A percentile compares a stretch with the other conserved stretches of the same genome.
Evolutionary conservation across 2,113 vertebrate genomes (phyloP).

Genomic region (Datnioides undecimradiatus): DNA sequence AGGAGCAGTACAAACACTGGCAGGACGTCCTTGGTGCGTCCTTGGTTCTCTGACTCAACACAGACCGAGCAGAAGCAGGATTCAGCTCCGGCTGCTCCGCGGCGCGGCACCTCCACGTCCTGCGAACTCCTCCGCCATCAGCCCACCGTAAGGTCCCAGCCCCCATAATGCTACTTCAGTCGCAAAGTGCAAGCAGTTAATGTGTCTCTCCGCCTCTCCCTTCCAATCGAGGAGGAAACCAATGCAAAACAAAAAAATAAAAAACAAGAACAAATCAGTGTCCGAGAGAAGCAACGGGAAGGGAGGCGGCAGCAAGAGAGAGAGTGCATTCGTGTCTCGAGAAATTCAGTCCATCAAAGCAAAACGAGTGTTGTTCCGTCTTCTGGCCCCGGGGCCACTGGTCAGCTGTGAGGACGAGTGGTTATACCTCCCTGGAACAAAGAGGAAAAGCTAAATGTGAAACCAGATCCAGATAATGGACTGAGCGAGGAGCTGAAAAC

Average conservation of each 20-base stretch:
- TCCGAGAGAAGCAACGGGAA: conserved; percentile 52
- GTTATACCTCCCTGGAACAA: conserved; percentile 83
- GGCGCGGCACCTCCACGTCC: neutral
- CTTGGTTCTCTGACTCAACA: neutral
- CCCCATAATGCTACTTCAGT: conserved; percentile 73
- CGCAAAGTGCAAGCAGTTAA: conserved; percentile 85
- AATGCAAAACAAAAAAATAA: conserved; percentile 53
- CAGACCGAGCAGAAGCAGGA: neutral
- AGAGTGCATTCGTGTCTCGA: conserved; percentile 77
- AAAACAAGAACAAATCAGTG: conserved; percentile 17
- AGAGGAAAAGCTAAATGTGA: too few relatives aligned
- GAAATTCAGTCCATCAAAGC: conserved; percentile 67
- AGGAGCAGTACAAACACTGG: conserved; percentile 64
- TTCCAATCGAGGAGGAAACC: conserved; percentile 45
- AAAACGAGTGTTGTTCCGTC: conserved; percentile 53
- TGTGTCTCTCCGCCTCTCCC: conserved; percentile 71
- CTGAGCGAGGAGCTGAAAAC: too few relatives aligned
- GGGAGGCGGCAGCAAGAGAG: conserved; percentile 63
- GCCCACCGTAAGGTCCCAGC: conserved; percentile 43
- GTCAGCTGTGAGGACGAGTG: conserved; percentile 27
- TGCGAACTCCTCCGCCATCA: neutral
- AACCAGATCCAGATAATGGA: too few relatives aligned
- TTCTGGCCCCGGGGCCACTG: conserved; percentile 5
- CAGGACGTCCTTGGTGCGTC: conserved; percentile 41
- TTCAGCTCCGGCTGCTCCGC: conserved; percentile 8